Conservation (phyloP, 92 coral and sea anemone species). For the Nematostella vectensis region DNA sequence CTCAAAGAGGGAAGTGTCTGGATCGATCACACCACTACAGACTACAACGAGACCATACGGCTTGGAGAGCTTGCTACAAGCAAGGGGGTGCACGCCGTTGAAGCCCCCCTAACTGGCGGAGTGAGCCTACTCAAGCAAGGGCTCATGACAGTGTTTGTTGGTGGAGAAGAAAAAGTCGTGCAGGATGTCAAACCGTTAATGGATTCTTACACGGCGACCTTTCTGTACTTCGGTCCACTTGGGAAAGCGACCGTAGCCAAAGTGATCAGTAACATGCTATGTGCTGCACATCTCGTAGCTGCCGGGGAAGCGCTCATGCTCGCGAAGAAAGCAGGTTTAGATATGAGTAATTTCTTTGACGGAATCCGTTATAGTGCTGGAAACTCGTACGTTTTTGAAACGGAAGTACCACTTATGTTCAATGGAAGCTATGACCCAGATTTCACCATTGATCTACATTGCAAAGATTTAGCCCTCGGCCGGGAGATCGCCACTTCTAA, state of each 20-base stretch:
- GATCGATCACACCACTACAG: slow-evolving; percentile 66
- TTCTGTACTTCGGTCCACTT: slow-evolving; percentile 43
- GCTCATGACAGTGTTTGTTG: slow-evolving; percentile 58
- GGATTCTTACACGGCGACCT: slow-evolving; percentile 27
- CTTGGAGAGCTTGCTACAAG: slow-evolving; percentile 27
- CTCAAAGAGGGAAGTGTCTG: slow-evolving; percentile 35
- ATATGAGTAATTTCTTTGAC: slow-evolving; percentile 50
- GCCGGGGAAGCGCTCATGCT: slow-evolving; percentile 63
- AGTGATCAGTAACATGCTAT: slow-evolving; percentile 78
- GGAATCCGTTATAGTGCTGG: slow-evolving; percentile 73
- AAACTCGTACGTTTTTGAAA: slow-evolving; percentile 67
- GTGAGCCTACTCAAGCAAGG: slow-evolving; percentile 50
- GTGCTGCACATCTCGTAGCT: slow-evolving; percentile 44
- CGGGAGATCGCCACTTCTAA: slow-evolving; percentile 33
- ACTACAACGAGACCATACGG: slow-evolving; percentile 48
- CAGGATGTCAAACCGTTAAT: slow-evolving; percentile 51
- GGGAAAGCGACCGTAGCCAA: slow-evolving; percentile 66
- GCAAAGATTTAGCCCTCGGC: slow-evolving; percentile 70
- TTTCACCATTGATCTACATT: slow-evolving; percentile 62
- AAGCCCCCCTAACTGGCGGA: slow-evolving; percentile 71
- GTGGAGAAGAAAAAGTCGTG: slow-evolving; percentile 45
- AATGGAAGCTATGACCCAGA: slow-evolving; percentile 66
- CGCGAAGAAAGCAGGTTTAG: slow-evolving; percentile 55
- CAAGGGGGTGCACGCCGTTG: slow-evolving; percentile 16
- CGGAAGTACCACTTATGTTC: slow-evolving; percentile 67